A percentile compares a stretch with the other conserved stretches of the same genome.
Conservation (phyloP, 2,113 vertebrate genomes). For the Natator depressus region DNA sequence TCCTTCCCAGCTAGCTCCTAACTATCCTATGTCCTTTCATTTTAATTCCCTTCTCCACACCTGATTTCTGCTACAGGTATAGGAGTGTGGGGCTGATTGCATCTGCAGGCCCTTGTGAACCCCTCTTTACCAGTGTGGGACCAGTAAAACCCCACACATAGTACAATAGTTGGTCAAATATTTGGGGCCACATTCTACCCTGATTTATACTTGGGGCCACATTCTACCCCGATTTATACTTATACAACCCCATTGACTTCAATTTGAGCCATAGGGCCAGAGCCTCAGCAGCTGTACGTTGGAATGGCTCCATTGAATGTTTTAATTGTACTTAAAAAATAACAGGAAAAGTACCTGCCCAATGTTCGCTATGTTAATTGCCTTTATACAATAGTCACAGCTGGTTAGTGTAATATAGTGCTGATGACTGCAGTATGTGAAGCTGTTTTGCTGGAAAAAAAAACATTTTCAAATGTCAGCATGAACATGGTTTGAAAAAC, state of each 20-base stretch:
- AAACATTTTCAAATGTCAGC: background rate
- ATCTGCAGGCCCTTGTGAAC: background rate
- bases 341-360: background rate
- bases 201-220: background rate
- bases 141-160: background rate
- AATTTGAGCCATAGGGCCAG: background rate
- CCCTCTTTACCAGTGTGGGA: background rate
- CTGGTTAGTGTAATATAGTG: background rate
- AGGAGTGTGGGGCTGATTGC: too few species aligned
- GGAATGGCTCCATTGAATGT: fast-evolving
- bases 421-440: fast-evolving
- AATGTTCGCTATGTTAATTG: background rate
- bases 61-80: too few species aligned
- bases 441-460: fast-evolving
- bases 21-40: too few species aligned
- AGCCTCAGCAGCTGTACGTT: fast-evolving
- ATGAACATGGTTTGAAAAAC: background rate
- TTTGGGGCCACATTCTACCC: background rate
- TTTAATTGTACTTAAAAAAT: background rate
- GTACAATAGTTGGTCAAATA: fast-evolving
- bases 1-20: too few species aligned
- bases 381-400: background rate
- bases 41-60: too few species aligned
- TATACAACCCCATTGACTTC: fast-evolving
- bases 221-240: background rate